These are phyloP conservation scores for Synergus itoensis DNA, from an alignment of 2,888 invertebrate genomes.

Conservation along the genomic window DNA sequence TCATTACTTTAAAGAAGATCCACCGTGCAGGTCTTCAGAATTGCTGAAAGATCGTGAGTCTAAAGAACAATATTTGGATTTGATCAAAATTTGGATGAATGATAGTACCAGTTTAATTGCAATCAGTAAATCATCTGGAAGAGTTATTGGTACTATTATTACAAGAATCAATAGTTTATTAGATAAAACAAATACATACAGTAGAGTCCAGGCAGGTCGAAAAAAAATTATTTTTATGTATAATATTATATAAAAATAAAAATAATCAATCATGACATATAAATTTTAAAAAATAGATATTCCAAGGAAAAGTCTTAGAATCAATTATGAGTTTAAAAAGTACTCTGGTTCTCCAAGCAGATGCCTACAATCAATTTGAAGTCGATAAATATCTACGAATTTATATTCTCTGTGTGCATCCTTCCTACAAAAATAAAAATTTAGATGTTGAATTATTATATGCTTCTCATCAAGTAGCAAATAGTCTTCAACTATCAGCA, in stretches of 20 bases:
- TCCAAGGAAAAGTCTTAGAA: slow-evolving; percentile 60
- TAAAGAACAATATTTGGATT: slow-evolving; percentile 60
- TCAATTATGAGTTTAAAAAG: slow-evolving; percentile 63
- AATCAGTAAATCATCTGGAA: slow-evolving; percentile 62
- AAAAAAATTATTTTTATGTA: neutral
- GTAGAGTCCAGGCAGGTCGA: slow-evolving; percentile 63
- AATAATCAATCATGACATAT: neutral
- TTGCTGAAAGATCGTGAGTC: slow-evolving; percentile 62
- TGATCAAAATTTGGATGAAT: slow-evolving; percentile 65
- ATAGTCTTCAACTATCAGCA: slow-evolving; percentile 56
- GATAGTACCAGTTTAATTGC: slow-evolving; percentile 70
- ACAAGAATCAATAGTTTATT: slow-evolving; percentile 59
- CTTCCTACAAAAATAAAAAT: slow-evolving; percentile 64
- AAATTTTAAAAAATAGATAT: slow-evolving; percentile 54
- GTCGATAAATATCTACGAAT: slow-evolving; percentile 61
- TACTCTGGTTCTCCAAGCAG: slow-evolving; percentile 59
- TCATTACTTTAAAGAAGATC: slow-evolving; percentile 67
- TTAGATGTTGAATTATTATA: slow-evolving; percentile 61
- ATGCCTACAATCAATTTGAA: slow-evolving; percentile 58
- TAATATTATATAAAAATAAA: neutral
- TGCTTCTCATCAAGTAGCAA: slow-evolving; percentile 59
- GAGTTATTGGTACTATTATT: slow-evolving; percentile 66
- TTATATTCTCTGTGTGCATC: slow-evolving; percentile 69
- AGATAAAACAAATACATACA: slow-evolving; percentile 65
- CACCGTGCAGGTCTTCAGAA: slow-evolving; percentile 64